Evolutionary conservation across 2,797 vertebrate species (phyloP), one percentile per base, ranked within the genome.

Genomic region (Nyctalus aviator): DNA sequence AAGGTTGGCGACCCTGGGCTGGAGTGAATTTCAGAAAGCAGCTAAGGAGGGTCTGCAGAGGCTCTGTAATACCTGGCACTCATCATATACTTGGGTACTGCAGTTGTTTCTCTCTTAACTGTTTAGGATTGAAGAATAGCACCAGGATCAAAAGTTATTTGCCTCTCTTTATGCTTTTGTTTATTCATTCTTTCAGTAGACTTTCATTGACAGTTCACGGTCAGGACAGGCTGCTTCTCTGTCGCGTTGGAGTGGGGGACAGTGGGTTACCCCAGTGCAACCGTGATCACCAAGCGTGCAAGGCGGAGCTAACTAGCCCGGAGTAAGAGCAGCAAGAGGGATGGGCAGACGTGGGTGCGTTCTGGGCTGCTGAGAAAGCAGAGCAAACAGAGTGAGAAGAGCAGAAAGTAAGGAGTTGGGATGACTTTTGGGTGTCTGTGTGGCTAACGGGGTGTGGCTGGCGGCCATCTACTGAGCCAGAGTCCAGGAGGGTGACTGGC

Each of bases 81-180:
- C 46, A 5, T 64, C 69, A 57, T 50, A 14, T 35, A 77, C 3
- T 21, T 59, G 32, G 25, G 66, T 79, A 25, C 55, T 17, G 37
- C 21, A 66, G 8, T 20, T 75, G 2, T 32, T 88, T 66, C 17
- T 82, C 32, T 91, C 30, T 72, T 2, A 84, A 57, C 72, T 83
- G n/a, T 20, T 23, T 69, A 35, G 25, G 66, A 75, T 55, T 75
- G 81, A 97, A 94, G 32, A 93, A 41, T 50, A 78, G 84, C 41
- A 88, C 37, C 37, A 37, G 44, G 23, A 78, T 79, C 7, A 82
- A 88, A 17, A 88, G 69, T 64, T 88, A 32, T n/a, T 82, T 66
- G 13, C 93, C 14, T 90, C 25, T 90, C 2, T 91, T 1, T 86
- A 37, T 77, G 6, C 90, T 84, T 93, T 71, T 15, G 17, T 55